Evolutionary conservation across 2,888 invertebrate genomes (phyloP).

Genomic region (Scrobipalpa costella): DNA sequence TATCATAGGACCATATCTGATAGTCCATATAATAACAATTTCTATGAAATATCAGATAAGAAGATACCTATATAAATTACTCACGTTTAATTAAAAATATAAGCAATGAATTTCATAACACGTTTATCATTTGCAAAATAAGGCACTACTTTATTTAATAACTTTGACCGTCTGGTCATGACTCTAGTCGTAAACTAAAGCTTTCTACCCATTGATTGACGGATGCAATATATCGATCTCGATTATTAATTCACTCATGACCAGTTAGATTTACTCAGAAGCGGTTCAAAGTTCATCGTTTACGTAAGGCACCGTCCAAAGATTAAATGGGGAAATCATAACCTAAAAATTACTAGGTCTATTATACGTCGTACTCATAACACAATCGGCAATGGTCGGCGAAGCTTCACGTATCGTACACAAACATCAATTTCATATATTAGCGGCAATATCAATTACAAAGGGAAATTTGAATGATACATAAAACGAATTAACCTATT

Average conservation of each 20-base stretch:
- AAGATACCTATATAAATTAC: no score
- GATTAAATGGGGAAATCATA: conserved; percentile 52
- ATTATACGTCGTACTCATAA: conserved; percentile 22
- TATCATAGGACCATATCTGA: no score
- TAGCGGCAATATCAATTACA: conserved; percentile 61
- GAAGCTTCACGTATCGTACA: conserved; percentile 25
- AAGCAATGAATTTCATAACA: background rate
- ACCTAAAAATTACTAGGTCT: conserved; percentile 32
- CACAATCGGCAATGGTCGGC: conserved; percentile 24
- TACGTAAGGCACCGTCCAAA: conserved; percentile 48
- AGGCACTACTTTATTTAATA: conserved; percentile 11
- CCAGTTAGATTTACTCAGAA: conserved; percentile 50
- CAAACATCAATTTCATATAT: conserved; percentile 38
- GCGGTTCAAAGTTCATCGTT: conserved; percentile 59
- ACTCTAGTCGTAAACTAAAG: conserved; percentile 30
- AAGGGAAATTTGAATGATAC: conserved; percentile 51
- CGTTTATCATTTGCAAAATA: background rate
- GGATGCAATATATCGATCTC: conserved; percentile 47
- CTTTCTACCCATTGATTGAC: conserved; percentile 57
- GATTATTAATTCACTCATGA: conserved; percentile 55
- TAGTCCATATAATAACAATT: no score
- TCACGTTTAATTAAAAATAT: no score
- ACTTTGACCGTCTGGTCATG: conserved; percentile 1
- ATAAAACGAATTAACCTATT: conserved; percentile 57
- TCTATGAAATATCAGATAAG: no score